These are phyloP conservation scores for Diphyllodes magnificus DNA, from an alignment of 2,113 vertebrate species.

Conservation along the genomic window DNA sequence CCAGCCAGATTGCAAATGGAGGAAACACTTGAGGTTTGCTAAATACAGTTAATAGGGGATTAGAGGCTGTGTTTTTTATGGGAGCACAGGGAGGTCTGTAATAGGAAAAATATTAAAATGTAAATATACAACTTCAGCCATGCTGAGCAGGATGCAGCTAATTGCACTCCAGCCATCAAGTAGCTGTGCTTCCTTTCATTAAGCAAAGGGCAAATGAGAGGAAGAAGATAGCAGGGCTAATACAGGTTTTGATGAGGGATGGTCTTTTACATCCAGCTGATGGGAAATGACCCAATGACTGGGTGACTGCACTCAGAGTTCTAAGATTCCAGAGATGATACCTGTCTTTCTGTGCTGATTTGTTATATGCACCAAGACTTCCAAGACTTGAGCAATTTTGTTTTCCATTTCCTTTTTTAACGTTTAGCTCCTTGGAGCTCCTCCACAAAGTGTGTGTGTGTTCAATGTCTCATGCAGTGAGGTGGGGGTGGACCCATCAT, in stretches of 20 bases:
- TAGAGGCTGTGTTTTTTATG: constrained; percentile 59
- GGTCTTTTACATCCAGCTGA: not conserved
- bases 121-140: not conserved
- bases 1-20: constrained; percentile 48
- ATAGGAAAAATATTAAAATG: constrained; percentile 54
- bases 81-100: constrained; percentile 31
- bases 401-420: not conserved
- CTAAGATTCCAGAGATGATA: not conserved
- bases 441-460: not conserved
- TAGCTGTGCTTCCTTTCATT: not conserved
- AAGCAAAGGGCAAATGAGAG: not conserved
- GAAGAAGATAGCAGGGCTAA: not conserved
- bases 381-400: not conserved
- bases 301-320: not conserved
- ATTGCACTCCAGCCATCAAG: not conserved
- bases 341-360: not conserved
- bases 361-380: not conserved
- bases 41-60: constrained; percentile 64
- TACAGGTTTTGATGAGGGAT: not conserved
- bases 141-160: not conserved
- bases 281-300: not conserved
- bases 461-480: not conserved
- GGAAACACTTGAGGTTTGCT: constrained; percentile 67
- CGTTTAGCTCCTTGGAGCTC: not conserved
- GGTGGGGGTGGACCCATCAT: not conserved